phyloP scores from a whole-genome alignment of 2,888 invertebrate species.

The Aspidiotus destructor region DNA sequence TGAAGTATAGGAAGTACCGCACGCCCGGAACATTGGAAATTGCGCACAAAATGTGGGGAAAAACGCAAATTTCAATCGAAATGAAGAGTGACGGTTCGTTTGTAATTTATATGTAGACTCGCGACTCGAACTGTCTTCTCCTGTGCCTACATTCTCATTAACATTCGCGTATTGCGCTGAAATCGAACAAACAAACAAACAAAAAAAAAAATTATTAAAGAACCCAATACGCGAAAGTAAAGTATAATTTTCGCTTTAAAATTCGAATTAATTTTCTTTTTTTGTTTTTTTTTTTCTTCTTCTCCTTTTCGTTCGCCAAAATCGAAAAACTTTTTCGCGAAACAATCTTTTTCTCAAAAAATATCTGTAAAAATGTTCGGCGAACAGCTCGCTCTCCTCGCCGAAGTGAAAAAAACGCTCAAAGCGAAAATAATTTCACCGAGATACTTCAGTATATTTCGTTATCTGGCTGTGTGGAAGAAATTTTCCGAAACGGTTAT shows the following conservation, averaged over 20 bases:
- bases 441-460: background rate
- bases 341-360: constrained; percentile 18
- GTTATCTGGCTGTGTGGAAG: constrained; percentile 10
- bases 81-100: no score
- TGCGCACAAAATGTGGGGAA: no score
- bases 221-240: background rate
- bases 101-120: no score
- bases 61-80: no score
- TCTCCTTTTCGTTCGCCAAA: background rate
- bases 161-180: no score
- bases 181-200: no score
- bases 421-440: constrained; percentile 25
- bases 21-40: no score
- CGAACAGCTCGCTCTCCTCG: background rate
- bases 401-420: constrained; percentile 9
- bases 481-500: constrained; percentile 30
- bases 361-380: constrained; percentile 23
- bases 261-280: background rate
- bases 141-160: no score
- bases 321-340: constrained; percentile 21
- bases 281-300: background rate
- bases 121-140: no score
- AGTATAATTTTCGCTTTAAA: background rate
- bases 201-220: background rate
- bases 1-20: no score